phyloP scores from a whole-genome alignment of 2,113 vertebrate species.

The Platanista minor region DNA sequence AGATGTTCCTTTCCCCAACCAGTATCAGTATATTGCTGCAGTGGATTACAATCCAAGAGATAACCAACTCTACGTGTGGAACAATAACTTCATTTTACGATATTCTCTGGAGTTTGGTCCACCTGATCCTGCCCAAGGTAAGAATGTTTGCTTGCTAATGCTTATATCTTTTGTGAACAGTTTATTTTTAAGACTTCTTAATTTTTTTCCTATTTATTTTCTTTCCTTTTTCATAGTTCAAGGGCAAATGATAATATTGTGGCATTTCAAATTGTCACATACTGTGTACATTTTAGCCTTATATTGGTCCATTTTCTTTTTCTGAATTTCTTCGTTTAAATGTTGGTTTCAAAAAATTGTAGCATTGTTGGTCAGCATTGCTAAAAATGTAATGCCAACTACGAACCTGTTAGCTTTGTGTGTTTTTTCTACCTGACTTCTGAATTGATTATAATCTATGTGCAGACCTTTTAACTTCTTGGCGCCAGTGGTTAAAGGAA shows the following conservation, averaged over 20 bases:
- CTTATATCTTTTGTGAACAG: background rate
- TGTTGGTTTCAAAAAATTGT: background rate
- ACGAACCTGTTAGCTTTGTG: constrained; percentile 13
- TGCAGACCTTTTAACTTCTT: constrained; percentile 73
- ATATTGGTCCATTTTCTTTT: background rate
- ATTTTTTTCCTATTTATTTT: background rate
- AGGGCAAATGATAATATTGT: background rate
- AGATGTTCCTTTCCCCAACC: constrained; percentile 97
- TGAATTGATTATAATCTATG: constrained; percentile 65
- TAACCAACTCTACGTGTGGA: constrained; percentile 99
- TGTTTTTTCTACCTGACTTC: constrained; percentile 44
- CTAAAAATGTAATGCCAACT: constrained; percentile 27
- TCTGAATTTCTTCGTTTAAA: constrained; percentile 18
- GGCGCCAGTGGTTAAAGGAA: constrained; percentile 60
- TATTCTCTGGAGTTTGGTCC: constrained; percentile 97
- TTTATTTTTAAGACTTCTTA: background rate
- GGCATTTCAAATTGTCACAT: background rate
- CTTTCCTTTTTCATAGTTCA: background rate
- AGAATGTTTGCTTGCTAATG: constrained; percentile 57
- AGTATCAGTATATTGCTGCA: constrained; percentile 98
- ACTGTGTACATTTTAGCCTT: background rate
- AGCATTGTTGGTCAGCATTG: background rate
- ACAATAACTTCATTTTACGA: constrained; percentile 98
- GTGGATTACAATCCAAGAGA: constrained; percentile 99
- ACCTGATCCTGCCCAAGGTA: constrained; percentile 97